phyloP scores from a whole-genome alignment of 2,888 invertebrate species.

The Mythimna loreyi region DNA sequence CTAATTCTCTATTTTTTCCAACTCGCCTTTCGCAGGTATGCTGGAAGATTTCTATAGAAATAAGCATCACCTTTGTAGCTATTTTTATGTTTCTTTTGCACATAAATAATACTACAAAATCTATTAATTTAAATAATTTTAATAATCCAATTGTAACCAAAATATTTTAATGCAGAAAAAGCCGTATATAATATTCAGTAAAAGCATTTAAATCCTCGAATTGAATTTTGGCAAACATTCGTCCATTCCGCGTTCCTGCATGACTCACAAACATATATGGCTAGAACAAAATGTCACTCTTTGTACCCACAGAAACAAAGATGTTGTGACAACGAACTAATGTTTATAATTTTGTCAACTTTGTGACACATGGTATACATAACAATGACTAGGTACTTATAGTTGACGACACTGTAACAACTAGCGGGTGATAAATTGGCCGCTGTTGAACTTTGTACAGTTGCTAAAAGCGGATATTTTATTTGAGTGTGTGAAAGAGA shows the following conservation, averaged over 20 bases:
- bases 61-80: too few relatives aligned
- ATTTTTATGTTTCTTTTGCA: too few relatives aligned
- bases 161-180: slow-evolving; percentile 2
- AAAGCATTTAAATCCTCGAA: slow-evolving; percentile 1
- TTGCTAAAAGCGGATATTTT: slow-evolving; percentile 15
- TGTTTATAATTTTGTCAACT: slow-evolving; percentile 47
- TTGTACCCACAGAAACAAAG: slow-evolving; percentile 49
- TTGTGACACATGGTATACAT: slow-evolving; percentile 26
- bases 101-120: background rate
- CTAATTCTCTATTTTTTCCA: too few relatives aligned
- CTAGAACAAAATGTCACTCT: slow-evolving; percentile 30
- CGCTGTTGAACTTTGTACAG: slow-evolving; percentile 35
- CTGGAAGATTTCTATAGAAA: too few relatives aligned
- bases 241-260: slow-evolving; percentile 13
- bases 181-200: background rate
- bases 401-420: slow-evolving; percentile 10
- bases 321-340: slow-evolving; percentile 47
- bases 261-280: slow-evolving; percentile 43
- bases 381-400: slow-evolving; percentile 25
- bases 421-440: slow-evolving; percentile 33
- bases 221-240: slow-evolving; percentile 16
- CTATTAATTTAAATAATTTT: background rate
- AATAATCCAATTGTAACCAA: too few relatives aligned
- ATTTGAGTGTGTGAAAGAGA: slow-evolving; percentile 24
- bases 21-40: too few relatives aligned